Evolutionary conservation across 2,888 invertebrate genomes (phyloP).

Genomic region (Pyrrhosoma nymphula): DNA sequence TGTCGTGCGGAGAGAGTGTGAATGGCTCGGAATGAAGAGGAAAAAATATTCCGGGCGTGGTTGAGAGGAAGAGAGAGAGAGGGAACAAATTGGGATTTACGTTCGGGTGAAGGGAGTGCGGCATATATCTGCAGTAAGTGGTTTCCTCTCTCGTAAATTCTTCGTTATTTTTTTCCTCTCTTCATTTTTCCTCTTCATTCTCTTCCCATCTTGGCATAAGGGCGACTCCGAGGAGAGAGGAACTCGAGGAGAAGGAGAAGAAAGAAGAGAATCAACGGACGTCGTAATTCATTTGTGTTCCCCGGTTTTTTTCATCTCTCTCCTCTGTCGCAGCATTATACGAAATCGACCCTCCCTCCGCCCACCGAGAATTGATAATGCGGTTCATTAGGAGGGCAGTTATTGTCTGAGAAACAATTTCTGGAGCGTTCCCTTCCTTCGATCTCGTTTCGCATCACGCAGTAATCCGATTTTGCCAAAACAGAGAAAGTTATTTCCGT

Average conservation of each 20-base stretch:
- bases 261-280: neutral
- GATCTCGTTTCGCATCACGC: constrained; percentile 22
- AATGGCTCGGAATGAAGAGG: constrained; percentile 58
- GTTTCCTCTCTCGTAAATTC: constrained; percentile 46
- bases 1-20: constrained; percentile 39
- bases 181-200: neutral
- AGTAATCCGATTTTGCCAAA: constrained; percentile 18
- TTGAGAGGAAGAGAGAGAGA: constrained; percentile 16
- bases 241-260: neutral
- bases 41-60: constrained; percentile 62
- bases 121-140: constrained; percentile 61
- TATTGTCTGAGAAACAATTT: constrained; percentile 24
- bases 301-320: neutral
- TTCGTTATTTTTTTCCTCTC: neutral
- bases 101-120: neutral
- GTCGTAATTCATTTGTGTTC: constrained; percentile 8
- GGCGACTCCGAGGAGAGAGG: neutral
- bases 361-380: constrained; percentile 36
- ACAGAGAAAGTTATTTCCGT: neutral
- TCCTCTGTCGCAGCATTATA: neutral
- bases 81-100: constrained; percentile 63
- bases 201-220: neutral
- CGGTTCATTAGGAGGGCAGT: constrained; percentile 7
- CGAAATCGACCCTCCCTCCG: neutral
- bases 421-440: neutral